phyloP scores from a whole-genome alignment of 2,888 invertebrate genomes.

The Zelleria hepariella region DNA sequence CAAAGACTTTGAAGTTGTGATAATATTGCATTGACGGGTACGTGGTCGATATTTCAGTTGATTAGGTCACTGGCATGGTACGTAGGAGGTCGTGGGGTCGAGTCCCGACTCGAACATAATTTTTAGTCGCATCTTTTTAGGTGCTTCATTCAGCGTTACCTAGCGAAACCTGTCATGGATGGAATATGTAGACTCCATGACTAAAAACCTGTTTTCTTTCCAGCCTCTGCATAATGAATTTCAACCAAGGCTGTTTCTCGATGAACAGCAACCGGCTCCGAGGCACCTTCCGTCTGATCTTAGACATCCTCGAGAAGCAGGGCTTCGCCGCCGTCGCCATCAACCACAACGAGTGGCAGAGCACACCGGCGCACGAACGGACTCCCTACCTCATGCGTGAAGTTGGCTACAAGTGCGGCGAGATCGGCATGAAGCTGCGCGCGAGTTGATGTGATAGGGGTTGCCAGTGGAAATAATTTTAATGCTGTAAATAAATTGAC shows the following conservation, averaged over 20 bases:
- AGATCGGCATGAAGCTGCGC: conserved; percentile 49
- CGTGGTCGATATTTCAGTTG: too few relatives aligned
- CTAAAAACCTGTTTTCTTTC: too few relatives aligned
- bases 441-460: conserved; percentile 36
- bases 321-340: conserved; percentile 72
- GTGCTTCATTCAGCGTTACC: too few relatives aligned
- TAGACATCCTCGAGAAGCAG: conserved; percentile 70
- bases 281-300: conserved; percentile 59
- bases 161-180: too few relatives aligned
- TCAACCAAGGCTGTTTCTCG: conserved; percentile 68
- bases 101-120: too few relatives aligned
- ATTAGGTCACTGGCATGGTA: too few relatives aligned
- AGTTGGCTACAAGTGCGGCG: conserved; percentile 57
- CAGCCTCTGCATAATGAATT: conserved; percentile 72
- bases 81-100: too few relatives aligned
- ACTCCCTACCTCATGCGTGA: conserved; percentile 76
- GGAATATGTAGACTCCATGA: too few relatives aligned
- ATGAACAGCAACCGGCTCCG: conserved; percentile 71
- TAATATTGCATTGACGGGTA: too few relatives aligned
- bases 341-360: conserved; percentile 64
- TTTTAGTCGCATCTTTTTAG: too few relatives aligned
- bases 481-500: too few relatives aligned
- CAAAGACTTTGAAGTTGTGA: too few relatives aligned
- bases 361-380: conserved; percentile 69
- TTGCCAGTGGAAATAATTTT: not conserved